Base-by-base conservation (phyloP, 2,888 invertebrate species). In the Caenorhabditis wallacei region DNA sequence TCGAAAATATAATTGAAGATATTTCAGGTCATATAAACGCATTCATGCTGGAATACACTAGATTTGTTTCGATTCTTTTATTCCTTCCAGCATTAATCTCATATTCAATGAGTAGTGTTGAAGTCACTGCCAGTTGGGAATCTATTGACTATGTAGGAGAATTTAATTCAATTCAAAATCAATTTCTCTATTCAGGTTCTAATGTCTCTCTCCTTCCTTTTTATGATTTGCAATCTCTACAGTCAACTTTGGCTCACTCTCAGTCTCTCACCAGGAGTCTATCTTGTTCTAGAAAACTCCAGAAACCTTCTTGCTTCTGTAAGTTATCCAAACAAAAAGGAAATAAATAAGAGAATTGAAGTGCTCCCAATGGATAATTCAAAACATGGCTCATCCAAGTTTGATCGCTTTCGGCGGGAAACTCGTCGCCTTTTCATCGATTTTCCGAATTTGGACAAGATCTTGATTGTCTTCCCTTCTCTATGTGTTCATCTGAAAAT, bases 111-210 rank as follows among this genome's bases (percentile, higher is more conserved):
- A 82, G 86, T 26, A 70, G 83, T 37, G 87, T 90, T 2, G 81
- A 89, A 53, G 88, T 90, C 16, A 90, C 91, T 37, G 91, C 91
- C 2, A 88, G 89, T 46, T 91, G 91, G 91, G 91, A 91, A 59
- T 88, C 88, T 43, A 91, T 91, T 43, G 91, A 91, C 71, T 89
- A 90, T 78, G 91, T 91, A 57, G n/a, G n/a, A n/a, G n/a, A n/a
- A n/a, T n/a, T n/a, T n/a, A n/a, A n/a, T n/a, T n/a, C n/a, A n/a
- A n/a, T 20, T 22, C 24, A 11, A 13, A n/a, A 30, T 1, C 26
- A 59, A 16, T 13, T 57, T 20, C 7, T 11, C 1, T 11, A 30
- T 86, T 35, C 72, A 91, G 91, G 84, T 88, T 4, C 71, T 91
- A 18, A 90, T 91, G 84, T 68, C 80, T 20, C 81, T 91, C 48